Evolutionary conservation across 2,888 invertebrate species (phyloP).

Genomic region (Drosophila neotestacea): DNA sequence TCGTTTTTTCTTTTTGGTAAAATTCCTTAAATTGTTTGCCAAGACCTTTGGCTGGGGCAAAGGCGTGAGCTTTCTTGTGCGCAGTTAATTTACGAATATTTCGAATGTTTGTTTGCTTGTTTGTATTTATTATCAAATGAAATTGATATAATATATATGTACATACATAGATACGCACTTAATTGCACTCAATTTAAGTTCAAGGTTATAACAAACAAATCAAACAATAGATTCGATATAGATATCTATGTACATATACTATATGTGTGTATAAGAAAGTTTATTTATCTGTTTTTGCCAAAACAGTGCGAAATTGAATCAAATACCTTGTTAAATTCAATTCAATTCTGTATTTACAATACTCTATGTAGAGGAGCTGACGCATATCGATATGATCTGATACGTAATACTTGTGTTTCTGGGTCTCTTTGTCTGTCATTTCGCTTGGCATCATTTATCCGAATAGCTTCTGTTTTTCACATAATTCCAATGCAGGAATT

Average conservation of each 20-base stretch:
- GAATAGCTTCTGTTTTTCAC: conserved; percentile 59
- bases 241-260: neutral
- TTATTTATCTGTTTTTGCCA: conserved; percentile 21
- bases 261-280: conserved; percentile 6
- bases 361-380: conserved; percentile 2
- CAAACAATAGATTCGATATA: conserved; percentile 42
- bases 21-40: conserved; percentile 62
- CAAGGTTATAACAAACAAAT: conserved; percentile 61
- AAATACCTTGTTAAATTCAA: conserved; percentile 25
- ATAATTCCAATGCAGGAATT: conserved; percentile 50
- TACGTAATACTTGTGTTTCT: conserved; percentile 20
- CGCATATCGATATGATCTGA: conserved; percentile 28
- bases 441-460: conserved; percentile 56
- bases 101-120: conserved; percentile 48
- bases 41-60: conserved; percentile 53
- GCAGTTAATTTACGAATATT: conserved; percentile 51
- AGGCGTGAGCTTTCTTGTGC: conserved; percentile 52
- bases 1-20: conserved; percentile 25
- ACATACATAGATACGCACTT: conserved; percentile 23
- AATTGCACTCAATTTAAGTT: conserved; percentile 67
- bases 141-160: conserved; percentile 41
- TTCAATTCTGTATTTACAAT: conserved; percentile 12
- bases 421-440: conserved; percentile 57
- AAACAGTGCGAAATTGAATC: conserved; percentile 41
- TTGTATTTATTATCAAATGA: conserved; percentile 52